These are phyloP conservation scores for Antrozous pallidus DNA, from an alignment of 2,797 vertebrate species.

Conservation along the genomic window DNA sequence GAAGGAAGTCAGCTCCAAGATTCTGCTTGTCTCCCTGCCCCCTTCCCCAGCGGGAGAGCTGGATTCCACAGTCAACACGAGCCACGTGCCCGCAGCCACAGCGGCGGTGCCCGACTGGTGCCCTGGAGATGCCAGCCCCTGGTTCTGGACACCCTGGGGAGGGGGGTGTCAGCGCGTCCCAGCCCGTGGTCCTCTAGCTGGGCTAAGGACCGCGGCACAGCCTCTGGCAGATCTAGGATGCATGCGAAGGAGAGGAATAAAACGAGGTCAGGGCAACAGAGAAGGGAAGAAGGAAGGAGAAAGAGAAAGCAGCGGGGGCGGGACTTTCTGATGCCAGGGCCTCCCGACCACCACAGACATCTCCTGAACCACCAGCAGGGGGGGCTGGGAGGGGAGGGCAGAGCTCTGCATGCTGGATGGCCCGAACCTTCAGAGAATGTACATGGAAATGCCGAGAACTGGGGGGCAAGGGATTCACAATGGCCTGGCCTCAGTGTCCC, in stretches of 20 bases:
- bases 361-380: neutral
- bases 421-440: neutral
- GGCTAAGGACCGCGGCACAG: neutral
- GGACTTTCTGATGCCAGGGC: neutral
- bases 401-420: accelerated
- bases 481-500: neutral
- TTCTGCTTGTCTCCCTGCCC: constrained; percentile 52
- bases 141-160: neutral
- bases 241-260: neutral
- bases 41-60: constrained; percentile 43
- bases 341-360: neutral
- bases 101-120: neutral
- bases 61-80: neutral
- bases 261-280: neutral
- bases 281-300: neutral
- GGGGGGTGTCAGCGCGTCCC: neutral
- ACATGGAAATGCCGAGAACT: neutral
- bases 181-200: neutral
- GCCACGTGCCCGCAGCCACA: constrained; percentile 33
- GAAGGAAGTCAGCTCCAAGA: constrained; percentile 48
- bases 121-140: constrained; percentile 44
- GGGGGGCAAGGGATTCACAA: neutral
- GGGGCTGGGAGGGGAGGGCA: accelerated
- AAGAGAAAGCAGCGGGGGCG: neutral
- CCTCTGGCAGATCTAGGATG: neutral